Base-by-base conservation (phyloP, 2,113 vertebrate species). In the Prunella himalayana region DNA sequence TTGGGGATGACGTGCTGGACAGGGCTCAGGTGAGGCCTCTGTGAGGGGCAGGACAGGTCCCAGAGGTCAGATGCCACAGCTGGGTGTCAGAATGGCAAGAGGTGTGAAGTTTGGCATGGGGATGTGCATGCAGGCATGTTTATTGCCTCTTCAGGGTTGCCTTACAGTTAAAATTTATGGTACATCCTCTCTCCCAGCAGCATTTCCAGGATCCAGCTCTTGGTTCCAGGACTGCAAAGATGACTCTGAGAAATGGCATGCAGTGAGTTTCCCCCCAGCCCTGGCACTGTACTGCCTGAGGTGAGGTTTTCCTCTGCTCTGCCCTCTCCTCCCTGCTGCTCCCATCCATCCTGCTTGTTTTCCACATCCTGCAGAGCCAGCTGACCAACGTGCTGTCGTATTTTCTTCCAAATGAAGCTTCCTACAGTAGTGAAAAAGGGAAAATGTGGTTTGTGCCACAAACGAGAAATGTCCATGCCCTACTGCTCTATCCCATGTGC, bases 331-430 rank as follows among this genome's bases (percentile, higher is more conserved):
- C 61, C 65, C 42, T 35, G 45, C 39, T 66, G 44, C 22, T 83
- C 24, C 35, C 28, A 42, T 57, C 64, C 45, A 51, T 93, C 39
- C 63, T 37, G 23, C 35, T 82, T 42, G 30, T 68, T 81, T 92
- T 64, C 41, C 5, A 3, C 6, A 0, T 54, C 28, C 57, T 68
- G 63, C 68, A 64, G 64, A 72, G 68, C 64, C 11, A 19, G 39
- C 23, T 0, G 0, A 54, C 19, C 30, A n/a, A 20, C 0, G 0
- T 24, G 37, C 60, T 75, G 20, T 18, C 17, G 10, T 59, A 25
- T 44, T 79, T 87, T 54, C 75, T 88, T 73, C 75, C 17, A 23
- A 73, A 51, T 51, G 7, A 70, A 49, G 8, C 57, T 91, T 93
- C 19, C 41, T 70, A 27, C 31, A 28, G 44, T 19, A 35, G 22